phyloP scores from a whole-genome alignment of 2,113 vertebrate species.

The Elephantulus edwardii region DNA sequence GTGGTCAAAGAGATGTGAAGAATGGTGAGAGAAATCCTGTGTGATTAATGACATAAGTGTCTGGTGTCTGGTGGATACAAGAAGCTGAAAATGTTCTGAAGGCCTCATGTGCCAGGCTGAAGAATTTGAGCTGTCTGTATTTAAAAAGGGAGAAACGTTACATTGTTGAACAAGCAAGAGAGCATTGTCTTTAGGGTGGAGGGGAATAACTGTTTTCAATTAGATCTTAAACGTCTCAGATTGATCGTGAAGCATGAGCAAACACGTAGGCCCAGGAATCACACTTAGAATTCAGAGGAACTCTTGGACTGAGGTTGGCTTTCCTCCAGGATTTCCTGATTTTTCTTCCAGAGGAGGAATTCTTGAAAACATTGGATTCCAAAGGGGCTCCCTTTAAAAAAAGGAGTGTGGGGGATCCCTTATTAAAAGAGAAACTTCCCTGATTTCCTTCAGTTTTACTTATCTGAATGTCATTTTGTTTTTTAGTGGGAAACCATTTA shows the following conservation, averaged over 20 bases:
- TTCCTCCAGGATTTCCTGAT: background rate
- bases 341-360: background rate
- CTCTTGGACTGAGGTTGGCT: background rate
- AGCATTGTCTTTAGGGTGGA: background rate
- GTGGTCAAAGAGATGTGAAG: background rate
- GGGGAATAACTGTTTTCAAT: background rate
- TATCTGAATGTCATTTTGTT: background rate
- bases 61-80: background rate
- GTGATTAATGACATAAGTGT: background rate
- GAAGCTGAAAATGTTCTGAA: background rate
- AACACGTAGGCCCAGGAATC: background rate
- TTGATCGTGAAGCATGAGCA: background rate
- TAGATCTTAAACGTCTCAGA: background rate
- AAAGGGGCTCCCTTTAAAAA: too few species aligned
- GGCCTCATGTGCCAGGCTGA: background rate
- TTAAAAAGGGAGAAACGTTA: background rate
- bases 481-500: constrained; percentile 23
- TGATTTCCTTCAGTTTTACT: background rate
- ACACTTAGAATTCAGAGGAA: background rate
- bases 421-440: background rate
- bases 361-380: background rate
- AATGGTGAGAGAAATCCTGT: background rate
- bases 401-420: too few species aligned
- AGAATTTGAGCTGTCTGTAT: background rate
- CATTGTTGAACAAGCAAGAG: background rate